Conservation (phyloP, 2,888 invertebrate species). For the Eupeodes luniger region DNA sequence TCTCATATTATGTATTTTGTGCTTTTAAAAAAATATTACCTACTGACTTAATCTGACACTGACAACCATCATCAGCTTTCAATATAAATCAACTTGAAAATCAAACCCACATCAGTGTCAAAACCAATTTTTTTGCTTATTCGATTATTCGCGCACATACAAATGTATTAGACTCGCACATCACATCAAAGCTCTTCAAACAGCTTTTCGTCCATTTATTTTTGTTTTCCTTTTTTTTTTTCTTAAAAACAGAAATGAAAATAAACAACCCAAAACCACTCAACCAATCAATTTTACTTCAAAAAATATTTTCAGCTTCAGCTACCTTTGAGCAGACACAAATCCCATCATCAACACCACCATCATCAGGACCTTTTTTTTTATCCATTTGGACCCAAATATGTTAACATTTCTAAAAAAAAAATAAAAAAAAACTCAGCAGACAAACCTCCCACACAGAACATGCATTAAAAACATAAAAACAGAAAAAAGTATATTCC, state of each 20-base stretch:
- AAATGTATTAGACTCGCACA: neutral
- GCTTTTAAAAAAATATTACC: neutral
- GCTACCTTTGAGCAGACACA: conserved; percentile 29
- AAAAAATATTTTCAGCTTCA: conserved; percentile 25
- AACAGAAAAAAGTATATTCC: neutral
- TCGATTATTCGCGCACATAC: conserved; percentile 9
- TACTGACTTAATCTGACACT: conserved; percentile 16
- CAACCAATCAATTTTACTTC: conserved; percentile 24
- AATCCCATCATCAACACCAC: conserved; percentile 19
- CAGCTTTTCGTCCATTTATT: conserved; percentile 2
- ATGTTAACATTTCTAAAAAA: conserved; percentile 18
- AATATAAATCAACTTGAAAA: conserved; percentile 10
- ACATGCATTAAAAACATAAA: neutral
- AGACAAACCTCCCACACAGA: conserved; percentile 17
- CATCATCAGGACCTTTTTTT: neutral
- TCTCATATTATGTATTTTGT: neutral
- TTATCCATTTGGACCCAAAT: conserved; percentile 11
- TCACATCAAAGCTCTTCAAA: neutral
- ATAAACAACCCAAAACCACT: conserved; percentile 9
- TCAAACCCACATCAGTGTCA: conserved; percentile 35
- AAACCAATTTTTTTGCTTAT: neutral
- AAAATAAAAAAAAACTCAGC: neutral
- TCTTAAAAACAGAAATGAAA: too few species aligned
- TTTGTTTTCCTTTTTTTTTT: conserved; percentile 1
- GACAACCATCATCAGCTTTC: conserved; percentile 23